These are phyloP conservation scores for Tringa solitaria DNA, from an alignment of 2,113 vertebrate species.

Conservation along the genomic window DNA sequence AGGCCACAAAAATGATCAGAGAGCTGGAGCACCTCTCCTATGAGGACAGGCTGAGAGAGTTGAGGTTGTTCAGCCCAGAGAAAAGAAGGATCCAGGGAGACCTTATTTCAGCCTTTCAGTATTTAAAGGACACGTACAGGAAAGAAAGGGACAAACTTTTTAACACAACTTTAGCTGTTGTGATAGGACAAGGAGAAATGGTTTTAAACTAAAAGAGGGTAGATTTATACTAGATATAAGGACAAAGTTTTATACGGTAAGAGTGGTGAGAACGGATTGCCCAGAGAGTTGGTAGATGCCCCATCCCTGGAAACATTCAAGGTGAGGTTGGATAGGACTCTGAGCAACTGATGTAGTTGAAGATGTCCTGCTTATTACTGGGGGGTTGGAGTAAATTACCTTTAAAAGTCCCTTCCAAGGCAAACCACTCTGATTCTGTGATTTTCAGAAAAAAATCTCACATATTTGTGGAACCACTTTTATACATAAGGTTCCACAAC, in stretches of 20 bases:
- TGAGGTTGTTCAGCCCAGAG: background rate
- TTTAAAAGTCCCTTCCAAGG: background rate
- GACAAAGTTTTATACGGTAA: background rate
- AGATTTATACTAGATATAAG: background rate
- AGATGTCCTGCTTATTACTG: background rate
- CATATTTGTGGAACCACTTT: background rate
- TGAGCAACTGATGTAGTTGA: background rate
- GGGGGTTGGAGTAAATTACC: rapidly evolving
- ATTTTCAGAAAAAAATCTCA: background rate
- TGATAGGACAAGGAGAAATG: rapidly evolving
- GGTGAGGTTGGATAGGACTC: rapidly evolving
- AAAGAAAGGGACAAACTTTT: background rate
- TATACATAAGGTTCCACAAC: background rate
- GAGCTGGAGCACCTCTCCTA: background rate
- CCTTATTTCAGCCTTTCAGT: background rate
- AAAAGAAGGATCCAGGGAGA: background rate
- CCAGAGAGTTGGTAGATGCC: background rate
- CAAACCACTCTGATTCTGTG: background rate
- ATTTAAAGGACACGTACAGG: background rate
- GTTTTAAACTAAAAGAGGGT: background rate
- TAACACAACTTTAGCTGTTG: too few relatives aligned
- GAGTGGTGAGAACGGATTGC: background rate
- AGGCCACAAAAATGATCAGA: background rate
- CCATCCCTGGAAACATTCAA: background rate
- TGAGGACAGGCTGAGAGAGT: background rate